Evolutionary conservation across 1,140 invertebrate species (phyloP).

Genomic region (Scylla paramamosain): DNA sequence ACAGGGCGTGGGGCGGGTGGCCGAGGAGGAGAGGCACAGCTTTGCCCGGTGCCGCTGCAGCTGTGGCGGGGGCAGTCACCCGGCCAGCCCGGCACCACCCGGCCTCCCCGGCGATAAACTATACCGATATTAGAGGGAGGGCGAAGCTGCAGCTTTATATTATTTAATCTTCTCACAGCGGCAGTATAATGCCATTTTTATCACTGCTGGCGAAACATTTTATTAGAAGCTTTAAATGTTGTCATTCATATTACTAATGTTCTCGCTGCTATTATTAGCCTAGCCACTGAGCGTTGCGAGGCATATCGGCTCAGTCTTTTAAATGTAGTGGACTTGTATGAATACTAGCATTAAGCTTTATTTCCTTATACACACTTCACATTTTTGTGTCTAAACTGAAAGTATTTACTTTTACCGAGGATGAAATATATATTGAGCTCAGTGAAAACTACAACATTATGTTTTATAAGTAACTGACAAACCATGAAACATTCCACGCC

Average conservation of each 20-base stretch:
- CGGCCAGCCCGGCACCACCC: not conserved
- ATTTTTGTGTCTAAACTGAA: no score
- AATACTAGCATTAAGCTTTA: no score
- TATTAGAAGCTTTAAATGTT: not conserved
- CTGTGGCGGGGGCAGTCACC: not conserved
- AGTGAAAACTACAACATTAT: no score
- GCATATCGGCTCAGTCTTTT: not conserved
- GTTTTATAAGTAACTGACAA: no score
- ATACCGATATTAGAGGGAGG: not conserved
- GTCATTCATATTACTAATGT: not conserved
- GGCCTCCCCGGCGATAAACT: not conserved
- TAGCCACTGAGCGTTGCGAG: not conserved
- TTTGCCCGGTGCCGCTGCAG: not conserved
- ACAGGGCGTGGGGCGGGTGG: not conserved
- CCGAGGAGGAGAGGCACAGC: not conserved
- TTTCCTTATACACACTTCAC: no score
- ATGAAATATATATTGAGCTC: no score
- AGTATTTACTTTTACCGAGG: no score
- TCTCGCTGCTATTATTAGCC: not conserved
- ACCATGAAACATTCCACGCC: no score
- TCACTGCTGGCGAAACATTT: not conserved
- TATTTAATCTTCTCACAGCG: not conserved
- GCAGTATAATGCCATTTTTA: slow-evolving; percentile 24
- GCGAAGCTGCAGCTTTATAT: not conserved
- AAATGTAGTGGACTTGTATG: not conserved